Percentiles rank a stretch among this genome's conserved stretches.
Evolutionary conservation across 53 echinoderm and acorn worm genomes (phyloP).

Genomic region (Hippasteria phrygiana): DNA sequence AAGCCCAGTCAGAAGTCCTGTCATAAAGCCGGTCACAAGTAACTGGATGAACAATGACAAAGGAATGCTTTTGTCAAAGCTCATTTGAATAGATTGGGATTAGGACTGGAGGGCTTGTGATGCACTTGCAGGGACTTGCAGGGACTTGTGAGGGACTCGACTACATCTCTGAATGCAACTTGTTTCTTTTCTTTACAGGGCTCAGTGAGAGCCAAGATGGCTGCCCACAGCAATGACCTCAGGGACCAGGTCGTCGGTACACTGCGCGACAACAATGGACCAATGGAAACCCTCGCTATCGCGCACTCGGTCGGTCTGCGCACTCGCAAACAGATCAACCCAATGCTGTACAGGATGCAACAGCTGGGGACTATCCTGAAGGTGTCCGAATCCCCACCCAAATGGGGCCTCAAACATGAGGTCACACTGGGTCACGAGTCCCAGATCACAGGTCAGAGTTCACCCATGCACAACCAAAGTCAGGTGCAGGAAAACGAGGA

Average conservation of each 20-base stretch:
- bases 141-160: no score
- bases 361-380: conserved; percentile 65
- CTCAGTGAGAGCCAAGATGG: conserved; percentile 67
- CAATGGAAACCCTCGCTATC: conserved; percentile 62
- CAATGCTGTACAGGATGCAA: conserved; percentile 68
- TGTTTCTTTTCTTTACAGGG: conserved; percentile 23
- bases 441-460: conserved; percentile 35
- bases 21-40: no score
- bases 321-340: conserved; percentile 70
- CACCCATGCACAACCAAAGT: conserved; percentile 14
- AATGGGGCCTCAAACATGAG: conserved; percentile 84
- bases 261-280: conserved; percentile 66
- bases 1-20: no score
- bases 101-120: no score
- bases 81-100: no score
- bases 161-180: not conserved
- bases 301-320: conserved; percentile 54
- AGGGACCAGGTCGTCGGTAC: conserved; percentile 55
- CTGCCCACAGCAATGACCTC: conserved; percentile 58
- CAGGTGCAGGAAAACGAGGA: not conserved
- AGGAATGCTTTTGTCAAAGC: no score
- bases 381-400: conserved; percentile 73
- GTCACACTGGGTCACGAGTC: conserved; percentile 77
- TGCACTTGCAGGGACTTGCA: no score
- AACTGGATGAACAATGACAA: no score